Percentiles rank a stretch among this genome's conserved stretches.
Evolutionary conservation across 1,140 invertebrate genomes (phyloP).

Genomic region (Anoplophora glabripennis): DNA sequence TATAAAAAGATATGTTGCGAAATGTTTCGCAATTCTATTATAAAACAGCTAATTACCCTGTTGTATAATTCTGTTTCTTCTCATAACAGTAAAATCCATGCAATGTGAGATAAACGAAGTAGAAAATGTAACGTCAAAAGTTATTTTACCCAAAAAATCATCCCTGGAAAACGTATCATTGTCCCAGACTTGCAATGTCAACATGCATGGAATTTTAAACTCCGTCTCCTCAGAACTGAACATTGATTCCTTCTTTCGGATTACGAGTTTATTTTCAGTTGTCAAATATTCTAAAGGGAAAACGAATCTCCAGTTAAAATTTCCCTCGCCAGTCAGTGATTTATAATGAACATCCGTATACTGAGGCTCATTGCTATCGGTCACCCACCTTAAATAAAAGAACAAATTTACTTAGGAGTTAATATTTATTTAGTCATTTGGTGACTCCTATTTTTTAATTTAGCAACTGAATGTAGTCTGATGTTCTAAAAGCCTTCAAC

Average conservation of each 20-base stretch:
- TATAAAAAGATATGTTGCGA: too few relatives aligned
- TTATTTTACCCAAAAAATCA: constrained; percentile 70
- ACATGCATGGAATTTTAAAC: constrained; percentile 61
- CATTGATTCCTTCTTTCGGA: constrained; percentile 54
- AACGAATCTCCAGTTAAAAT: constrained; percentile 90
- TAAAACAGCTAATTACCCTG: too few relatives aligned
- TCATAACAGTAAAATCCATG: neutral
- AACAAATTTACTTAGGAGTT: neutral
- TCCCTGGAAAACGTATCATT: constrained; percentile 74
- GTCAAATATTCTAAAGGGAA: constrained; percentile 78
- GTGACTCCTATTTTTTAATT: too few relatives aligned
- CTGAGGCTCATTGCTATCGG: constrained; percentile 66
- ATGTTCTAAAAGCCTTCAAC: too few relatives aligned
- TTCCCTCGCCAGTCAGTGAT: constrained; percentile 76
- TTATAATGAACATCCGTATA: constrained; percentile 80
- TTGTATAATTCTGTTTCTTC: too few relatives aligned
- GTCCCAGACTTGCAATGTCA: constrained; percentile 70
- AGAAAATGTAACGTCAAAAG: neutral
- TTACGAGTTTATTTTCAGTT: constrained; percentile 73
- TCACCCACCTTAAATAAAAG: constrained; percentile 65
- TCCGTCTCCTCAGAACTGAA: constrained; percentile 66
- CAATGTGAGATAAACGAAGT: neutral
- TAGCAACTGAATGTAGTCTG: too few relatives aligned
- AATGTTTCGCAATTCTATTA: too few relatives aligned
- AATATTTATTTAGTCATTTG: too few relatives aligned